Base-by-base conservation (phyloP, 2,888 invertebrate species). In the Pandemis cinnamomeana region DNA sequence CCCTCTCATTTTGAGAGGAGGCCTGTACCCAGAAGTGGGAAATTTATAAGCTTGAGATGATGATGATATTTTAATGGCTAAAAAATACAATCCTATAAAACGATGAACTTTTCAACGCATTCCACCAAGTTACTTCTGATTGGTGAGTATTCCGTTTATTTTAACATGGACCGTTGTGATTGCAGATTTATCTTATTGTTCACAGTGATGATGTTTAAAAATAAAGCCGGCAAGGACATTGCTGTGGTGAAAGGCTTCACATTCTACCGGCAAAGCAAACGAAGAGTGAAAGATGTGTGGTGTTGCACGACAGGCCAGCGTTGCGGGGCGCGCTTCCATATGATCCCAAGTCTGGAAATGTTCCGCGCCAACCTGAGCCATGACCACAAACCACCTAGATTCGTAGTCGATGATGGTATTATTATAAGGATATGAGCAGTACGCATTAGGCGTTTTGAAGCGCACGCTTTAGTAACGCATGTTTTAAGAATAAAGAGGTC, bases 281-380 rank as follows among this genome's bases (percentile, higher is more conserved):
- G n/a, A 7, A 68, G 20, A 27, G 11, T 27, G 5, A 63, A 41
- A 8, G 20, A 67, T 13, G n/a, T 51, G n/a, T 68, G 72, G 53
- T n/a, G 61, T n/a, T 68, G 72, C 63, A 63, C 61, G 41, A 44
- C 1, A 4, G 41, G 53, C 2, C 11, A 36, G 4, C 13, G 11
- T 10, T 67, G 72, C 55, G 15, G 42, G 41, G 64, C 74, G 7
- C 62, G 71, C 20, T 46, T 71, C 67, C 58, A 15, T 44, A 2
- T 75, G 48, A 61, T 36, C 10, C 36, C 15, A 2, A 51, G 51
- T 3, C 10, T 5, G 7, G 11, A 61, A 7, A 41, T 71, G 10
- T 42, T 58, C 10, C 53, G 44, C 8, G 46, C 46, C 8, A 11
- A 48, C 7, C 48, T 71, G 5, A 10, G 46, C 11, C 74, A 71